Evolutionary conservation across 37 sponge, comb jelly and placozoan species (phyloP).

Genomic region (Agelas oroides): DNA sequence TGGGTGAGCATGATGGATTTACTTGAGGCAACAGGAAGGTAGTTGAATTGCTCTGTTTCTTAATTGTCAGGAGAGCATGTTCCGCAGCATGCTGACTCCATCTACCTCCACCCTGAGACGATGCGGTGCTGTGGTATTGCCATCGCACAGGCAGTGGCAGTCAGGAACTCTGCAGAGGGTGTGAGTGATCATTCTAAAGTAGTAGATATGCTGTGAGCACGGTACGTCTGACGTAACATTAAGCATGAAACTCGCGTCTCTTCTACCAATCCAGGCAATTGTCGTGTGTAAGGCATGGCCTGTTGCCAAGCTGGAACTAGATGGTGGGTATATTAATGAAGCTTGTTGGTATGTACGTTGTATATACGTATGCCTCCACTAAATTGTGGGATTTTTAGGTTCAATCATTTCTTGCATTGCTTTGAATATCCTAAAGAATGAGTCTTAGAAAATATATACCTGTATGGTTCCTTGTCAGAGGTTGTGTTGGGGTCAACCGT

Average conservation of each 20-base stretch:
- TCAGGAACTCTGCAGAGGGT: not conserved
- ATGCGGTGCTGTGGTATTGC: slow-evolving; percentile 57
- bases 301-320: slow-evolving; percentile 35
- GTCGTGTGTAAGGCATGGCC: slow-evolving; percentile 64
- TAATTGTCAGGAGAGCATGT: slow-evolving; percentile 31
- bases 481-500: slow-evolving; percentile 18
- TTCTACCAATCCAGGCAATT: not conserved
- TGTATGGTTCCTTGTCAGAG: slow-evolving; percentile 1
- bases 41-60: too few species aligned
- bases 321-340: slow-evolving; percentile 28
- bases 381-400: too few species aligned
- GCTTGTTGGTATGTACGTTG: too few species aligned
- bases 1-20: too few species aligned
- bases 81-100: slow-evolving; percentile 26
- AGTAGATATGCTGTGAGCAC: too few species aligned
- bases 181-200: too few species aligned
- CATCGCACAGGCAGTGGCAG: slow-evolving; percentile 44
- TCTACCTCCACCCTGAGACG: slow-evolving; percentile 70
- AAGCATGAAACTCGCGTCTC: not conserved
- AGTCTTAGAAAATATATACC: not conserved
- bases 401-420: too few species aligned
- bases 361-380: too few species aligned
- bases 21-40: too few species aligned
- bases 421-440: not conserved
- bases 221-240: too few species aligned